Percentiles rank a stretch among this genome's conserved stretches.
Conservation (phyloP, 2,888 invertebrate genomes). For the Fragum fragum region DNA sequence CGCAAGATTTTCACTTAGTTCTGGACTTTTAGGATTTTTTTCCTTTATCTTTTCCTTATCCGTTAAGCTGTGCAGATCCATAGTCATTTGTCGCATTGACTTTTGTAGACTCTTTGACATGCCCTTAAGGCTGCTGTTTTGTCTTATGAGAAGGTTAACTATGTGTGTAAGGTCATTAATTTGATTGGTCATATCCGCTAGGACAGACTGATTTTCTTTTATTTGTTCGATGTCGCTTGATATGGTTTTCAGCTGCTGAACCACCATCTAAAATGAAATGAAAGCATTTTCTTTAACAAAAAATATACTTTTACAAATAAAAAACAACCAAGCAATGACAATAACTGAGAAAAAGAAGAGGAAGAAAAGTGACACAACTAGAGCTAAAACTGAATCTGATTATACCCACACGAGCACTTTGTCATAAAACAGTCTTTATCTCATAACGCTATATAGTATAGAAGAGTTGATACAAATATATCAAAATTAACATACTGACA, state of each 20-base stretch:
- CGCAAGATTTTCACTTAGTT: not conserved
- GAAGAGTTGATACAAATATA: no score
- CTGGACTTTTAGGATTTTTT: not conserved
- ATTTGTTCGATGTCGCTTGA: slow-evolving; percentile 8
- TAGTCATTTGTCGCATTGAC: not conserved
- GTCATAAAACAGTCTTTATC: no score
- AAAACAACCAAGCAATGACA: no score
- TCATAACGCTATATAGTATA: no score
- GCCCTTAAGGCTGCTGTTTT: not conserved
- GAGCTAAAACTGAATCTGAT: no score
- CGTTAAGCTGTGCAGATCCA: not conserved
- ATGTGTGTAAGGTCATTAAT: not conserved
- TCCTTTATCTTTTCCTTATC: not conserved
- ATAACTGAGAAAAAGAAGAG: no score
- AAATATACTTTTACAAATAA: no score
- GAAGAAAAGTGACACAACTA: no score
- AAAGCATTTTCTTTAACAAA: no score
- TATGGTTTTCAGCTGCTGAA: not conserved
- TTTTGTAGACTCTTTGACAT: not conserved
- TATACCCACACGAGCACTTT: no score
- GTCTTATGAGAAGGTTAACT: not conserved
- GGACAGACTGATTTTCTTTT: not conserved
- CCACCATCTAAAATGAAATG: slow-evolving; percentile 2
- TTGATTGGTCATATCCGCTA: not conserved
- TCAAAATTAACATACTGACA: no score